Conservation (phyloP, 2,113 vertebrate genomes). For the Rhynchomys soricoides region DNA sequence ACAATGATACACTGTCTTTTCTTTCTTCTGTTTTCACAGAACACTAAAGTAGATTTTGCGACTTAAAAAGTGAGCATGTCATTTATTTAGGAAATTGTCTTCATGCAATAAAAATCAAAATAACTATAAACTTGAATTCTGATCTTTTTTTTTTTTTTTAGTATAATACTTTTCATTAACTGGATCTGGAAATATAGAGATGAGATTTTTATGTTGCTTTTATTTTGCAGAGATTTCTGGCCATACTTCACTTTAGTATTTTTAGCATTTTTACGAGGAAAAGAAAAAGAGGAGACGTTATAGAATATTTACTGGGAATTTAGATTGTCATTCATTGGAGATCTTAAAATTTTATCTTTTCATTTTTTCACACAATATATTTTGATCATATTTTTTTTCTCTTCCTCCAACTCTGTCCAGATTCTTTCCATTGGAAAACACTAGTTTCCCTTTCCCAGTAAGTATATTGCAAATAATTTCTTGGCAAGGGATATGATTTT, state of each 20-base stretch:
- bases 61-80: not conserved
- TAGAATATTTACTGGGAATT: not conserved
- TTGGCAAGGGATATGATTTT: not conserved
- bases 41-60: not conserved
- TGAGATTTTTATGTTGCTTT: not conserved
- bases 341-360: not conserved
- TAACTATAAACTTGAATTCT: constrained; percentile 13
- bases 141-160: not conserved
- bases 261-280: not conserved
- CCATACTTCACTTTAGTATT: not conserved
- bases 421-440: not conserved
- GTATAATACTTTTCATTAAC: not conserved
- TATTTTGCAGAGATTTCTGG: not conserved
- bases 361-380: not conserved
- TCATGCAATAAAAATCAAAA: not conserved
- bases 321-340: not conserved
- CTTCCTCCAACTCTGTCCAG: not conserved
- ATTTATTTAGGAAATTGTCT: not conserved
- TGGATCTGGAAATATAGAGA: not conserved
- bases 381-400: not conserved
- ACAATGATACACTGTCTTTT: not conserved
- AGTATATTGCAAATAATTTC: not conserved
- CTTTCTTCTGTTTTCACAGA: not conserved
- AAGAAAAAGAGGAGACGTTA: not conserved
- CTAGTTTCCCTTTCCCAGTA: not conserved